Evolutionary conservation across 2,888 invertebrate species (phyloP).

Genomic region (Pardosa pseudoannulata): DNA sequence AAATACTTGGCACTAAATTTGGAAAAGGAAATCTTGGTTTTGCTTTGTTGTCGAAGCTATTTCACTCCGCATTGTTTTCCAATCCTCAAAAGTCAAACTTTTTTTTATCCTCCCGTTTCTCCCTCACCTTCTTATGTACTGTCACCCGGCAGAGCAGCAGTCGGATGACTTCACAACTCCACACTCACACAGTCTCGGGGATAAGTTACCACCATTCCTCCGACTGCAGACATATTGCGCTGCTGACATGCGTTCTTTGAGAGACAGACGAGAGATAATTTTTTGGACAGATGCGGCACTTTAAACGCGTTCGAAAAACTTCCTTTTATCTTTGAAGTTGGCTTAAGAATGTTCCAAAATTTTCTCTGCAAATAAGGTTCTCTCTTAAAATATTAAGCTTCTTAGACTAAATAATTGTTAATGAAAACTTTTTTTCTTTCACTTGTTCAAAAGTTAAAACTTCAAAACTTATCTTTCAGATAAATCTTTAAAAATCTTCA

Average conservation of each 20-base stretch:
- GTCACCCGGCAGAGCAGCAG: background rate
- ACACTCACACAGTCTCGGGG: background rate
- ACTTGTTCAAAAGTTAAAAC: too few relatives aligned
- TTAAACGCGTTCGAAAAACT: background rate
- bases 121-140: background rate
- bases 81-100: background rate
- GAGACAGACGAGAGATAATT: background rate
- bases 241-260: background rate
- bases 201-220: background rate
- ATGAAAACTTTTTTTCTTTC: too few relatives aligned
- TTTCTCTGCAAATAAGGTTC: too few relatives aligned
- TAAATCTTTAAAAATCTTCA: too few relatives aligned
- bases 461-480: too few relatives aligned
- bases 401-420: too few relatives aligned
- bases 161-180: background rate
- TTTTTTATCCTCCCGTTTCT: too few relatives aligned
- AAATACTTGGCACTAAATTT: constrained; percentile 37
- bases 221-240: background rate
- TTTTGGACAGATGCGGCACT: background rate
- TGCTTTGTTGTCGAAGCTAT: background rate
- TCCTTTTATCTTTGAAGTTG: background rate
- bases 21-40: constrained; percentile 16
- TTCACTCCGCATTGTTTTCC: constrained; percentile 12
- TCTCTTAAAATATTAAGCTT: too few relatives aligned
- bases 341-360: background rate